Percentiles rank a stretch among this genome's conserved stretches.
phyloP scores from a whole-genome alignment of 2,113 vertebrate genomes.

The Globicephala melas region DNA sequence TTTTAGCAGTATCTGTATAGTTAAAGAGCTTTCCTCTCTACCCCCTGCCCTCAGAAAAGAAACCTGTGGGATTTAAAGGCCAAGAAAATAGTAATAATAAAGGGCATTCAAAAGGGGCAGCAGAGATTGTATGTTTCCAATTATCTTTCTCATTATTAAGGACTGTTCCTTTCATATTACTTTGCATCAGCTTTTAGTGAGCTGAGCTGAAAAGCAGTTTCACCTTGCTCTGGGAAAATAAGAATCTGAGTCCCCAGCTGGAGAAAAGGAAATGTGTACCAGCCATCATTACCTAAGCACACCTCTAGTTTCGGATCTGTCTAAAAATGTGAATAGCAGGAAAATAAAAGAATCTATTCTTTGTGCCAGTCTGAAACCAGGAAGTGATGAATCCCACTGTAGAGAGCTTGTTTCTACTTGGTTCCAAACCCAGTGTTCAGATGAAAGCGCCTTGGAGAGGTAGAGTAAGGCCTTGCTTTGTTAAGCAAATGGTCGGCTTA shows the following conservation, averaged over 20 bases:
- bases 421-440: conserved; percentile 61
- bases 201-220: conserved; percentile 35
- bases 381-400: conserved; percentile 59
- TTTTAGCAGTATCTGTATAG: background rate
- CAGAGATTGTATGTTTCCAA: background rate
- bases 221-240: conserved; percentile 46
- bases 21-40: background rate
- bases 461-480: conserved; percentile 56
- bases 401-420: conserved; percentile 28
- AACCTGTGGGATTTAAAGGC: background rate
- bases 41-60: background rate
- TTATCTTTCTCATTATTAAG: conserved; percentile 55
- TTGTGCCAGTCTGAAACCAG: conserved; percentile 46
- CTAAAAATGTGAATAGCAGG: conserved; percentile 47
- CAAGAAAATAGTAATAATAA: background rate
- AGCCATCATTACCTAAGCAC: conserved; percentile 46
- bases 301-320: conserved; percentile 15
- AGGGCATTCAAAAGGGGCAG: background rate
- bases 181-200: conserved; percentile 35
- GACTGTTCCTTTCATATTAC: background rate
- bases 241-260: background rate
- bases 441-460: conserved; percentile 62
- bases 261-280: conserved; percentile 1
- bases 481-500: conserved; percentile 67
- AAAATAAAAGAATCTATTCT: conserved; percentile 57